A percentile compares a stretch with the other conserved stretches of the same genome.
Evolutionary conservation across 2,113 vertebrate species (phyloP).

Genomic region (Sterrhoptilus dennistouni): DNA sequence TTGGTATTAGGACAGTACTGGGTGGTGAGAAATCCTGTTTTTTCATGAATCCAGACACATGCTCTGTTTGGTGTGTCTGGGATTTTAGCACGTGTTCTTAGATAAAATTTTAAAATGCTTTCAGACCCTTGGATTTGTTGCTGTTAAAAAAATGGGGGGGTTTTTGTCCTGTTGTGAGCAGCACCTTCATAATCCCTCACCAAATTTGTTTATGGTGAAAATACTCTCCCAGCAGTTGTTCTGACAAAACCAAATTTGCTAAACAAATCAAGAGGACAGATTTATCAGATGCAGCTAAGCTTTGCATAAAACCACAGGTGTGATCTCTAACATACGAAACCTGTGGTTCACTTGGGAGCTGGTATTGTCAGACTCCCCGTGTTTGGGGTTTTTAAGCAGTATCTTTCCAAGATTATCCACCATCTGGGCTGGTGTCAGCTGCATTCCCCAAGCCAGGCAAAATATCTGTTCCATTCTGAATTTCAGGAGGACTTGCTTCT

Average conservation of each 20-base stretch:
- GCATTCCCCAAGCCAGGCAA: not conserved
- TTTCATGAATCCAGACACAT: not conserved
- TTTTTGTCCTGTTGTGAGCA: not conserved
- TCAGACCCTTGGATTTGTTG: not conserved
- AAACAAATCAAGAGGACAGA: not conserved
- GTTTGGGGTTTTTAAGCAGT: not conserved
- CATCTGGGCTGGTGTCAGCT: not conserved
- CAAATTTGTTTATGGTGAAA: not conserved
- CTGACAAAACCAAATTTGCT: not conserved
- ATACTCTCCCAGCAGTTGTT: not conserved
- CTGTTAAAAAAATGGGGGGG: not conserved
- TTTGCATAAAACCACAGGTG: not conserved
- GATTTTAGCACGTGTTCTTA: not conserved
- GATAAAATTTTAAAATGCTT: not conserved
- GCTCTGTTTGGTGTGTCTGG: not conserved
- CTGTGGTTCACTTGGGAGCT: not conserved
- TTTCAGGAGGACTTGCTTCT: not conserved
- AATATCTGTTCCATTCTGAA: not conserved
- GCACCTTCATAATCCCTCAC: accelerated
- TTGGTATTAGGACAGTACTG: too few relatives aligned
- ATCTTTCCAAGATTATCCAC: not conserved
- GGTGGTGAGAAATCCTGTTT: not conserved
- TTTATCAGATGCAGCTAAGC: not conserved
- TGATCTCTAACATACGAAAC: not conserved
- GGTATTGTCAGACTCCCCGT: accelerated